Conservation (phyloP, 2,888 invertebrate genomes). For the Eilema caniola region DNA sequence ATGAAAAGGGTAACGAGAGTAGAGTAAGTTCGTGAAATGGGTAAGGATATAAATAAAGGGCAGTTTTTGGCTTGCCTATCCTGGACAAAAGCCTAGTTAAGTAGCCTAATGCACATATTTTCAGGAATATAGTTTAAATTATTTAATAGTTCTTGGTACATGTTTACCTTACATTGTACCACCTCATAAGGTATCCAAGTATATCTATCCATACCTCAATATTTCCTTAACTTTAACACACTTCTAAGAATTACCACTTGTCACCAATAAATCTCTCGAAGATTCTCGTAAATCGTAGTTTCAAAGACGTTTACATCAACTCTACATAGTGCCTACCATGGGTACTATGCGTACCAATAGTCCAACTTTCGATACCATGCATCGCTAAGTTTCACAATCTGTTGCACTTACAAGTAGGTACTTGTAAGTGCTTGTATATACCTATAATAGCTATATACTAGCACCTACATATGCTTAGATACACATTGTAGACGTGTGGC, state of each 20-base stretch:
- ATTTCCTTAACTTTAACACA: not conserved
- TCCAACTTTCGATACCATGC: not conserved
- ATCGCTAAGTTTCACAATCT: conserved; percentile 3
- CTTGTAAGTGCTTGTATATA: too few relatives aligned
- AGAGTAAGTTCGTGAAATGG: too few relatives aligned
- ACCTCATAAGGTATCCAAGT: not conserved
- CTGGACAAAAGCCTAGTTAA: too few relatives aligned
- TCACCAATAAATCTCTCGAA: conserved; percentile 1
- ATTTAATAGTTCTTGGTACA: too few relatives aligned
- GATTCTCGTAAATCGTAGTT: conserved; percentile 9
- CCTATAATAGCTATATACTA: not conserved
- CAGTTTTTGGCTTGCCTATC: too few relatives aligned
- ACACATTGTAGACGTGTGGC: not conserved
- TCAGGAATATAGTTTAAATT: too few relatives aligned
- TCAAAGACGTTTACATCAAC: conserved; percentile 11
- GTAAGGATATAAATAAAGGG: too few relatives aligned
- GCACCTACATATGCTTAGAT: not conserved
- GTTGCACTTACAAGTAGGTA: not conserved
- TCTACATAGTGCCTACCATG: not conserved
- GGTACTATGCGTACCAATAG: not conserved
- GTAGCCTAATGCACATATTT: too few relatives aligned
- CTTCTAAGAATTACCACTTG: conserved; percentile 9
- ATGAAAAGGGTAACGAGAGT: too few relatives aligned
- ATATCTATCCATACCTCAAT: not conserved
- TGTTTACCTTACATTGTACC: not conserved